Conservation (phyloP, 2,113 vertebrate genomes). For the Pterocles burchelli region DNA sequence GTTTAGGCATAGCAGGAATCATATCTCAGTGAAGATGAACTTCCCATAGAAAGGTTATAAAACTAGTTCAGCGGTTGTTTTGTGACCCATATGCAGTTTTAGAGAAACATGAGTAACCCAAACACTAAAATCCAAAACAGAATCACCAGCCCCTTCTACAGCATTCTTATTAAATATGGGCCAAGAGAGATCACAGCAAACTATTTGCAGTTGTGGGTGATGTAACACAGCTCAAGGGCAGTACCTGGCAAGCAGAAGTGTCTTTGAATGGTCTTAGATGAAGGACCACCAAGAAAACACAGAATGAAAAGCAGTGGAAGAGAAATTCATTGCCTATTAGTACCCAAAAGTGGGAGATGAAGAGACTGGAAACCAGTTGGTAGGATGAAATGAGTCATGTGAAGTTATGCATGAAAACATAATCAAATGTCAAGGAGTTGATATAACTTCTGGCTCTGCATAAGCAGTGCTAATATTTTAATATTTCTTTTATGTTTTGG, state of each 20-base stretch:
- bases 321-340: constrained; percentile 27
- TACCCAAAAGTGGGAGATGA: neutral
- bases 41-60: neutral
- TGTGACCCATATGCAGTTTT: neutral
- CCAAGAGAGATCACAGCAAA: constrained; percentile 58
- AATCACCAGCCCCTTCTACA: constrained; percentile 10
- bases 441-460: constrained; percentile 8
- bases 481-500: neutral
- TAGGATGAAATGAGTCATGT: constrained; percentile 12
- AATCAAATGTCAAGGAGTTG: neutral
- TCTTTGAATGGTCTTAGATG: constrained; percentile 13
- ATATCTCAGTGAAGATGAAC: neutral
- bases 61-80: neutral
- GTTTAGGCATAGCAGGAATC: neutral
- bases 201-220: constrained; percentile 61
- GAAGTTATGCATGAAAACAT: neutral
- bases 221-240: constrained; percentile 60
- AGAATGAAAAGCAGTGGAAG: constrained; percentile 27
- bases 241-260: constrained; percentile 30
- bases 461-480: neutral
- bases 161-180: constrained; percentile 35
- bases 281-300: constrained; percentile 51
- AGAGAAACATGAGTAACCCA: constrained; percentile 44
- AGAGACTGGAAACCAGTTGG: constrained; percentile 44
- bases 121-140: constrained; percentile 65